phyloP scores from a whole-genome alignment of 2,888 invertebrate species.

The Eupithecia subfuscata region DNA sequence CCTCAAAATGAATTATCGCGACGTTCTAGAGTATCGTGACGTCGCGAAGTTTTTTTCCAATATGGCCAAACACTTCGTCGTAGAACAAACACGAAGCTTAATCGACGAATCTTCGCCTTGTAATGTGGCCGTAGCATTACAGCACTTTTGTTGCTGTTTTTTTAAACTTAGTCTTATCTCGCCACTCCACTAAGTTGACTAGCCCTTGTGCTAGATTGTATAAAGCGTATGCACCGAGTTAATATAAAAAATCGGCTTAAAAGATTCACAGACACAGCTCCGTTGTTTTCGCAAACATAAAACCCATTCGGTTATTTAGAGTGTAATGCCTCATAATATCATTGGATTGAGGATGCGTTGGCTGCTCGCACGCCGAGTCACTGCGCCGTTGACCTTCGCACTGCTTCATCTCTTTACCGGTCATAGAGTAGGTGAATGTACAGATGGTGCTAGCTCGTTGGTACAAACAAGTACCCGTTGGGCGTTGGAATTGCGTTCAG shows the following conservation, averaged over 20 bases:
- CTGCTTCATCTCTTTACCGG: slow-evolving; percentile 55
- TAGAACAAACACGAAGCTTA: no score
- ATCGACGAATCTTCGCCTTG: no score
- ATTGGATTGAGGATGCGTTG: slow-evolving; percentile 15
- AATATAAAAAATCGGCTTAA: background rate
- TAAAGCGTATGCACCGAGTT: background rate
- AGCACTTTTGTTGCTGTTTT: background rate
- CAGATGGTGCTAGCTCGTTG: background rate
- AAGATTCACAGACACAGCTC: background rate
- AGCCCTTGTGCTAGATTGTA: no score
- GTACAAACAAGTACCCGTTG: background rate
- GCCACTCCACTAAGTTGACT: no score
- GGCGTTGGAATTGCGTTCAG: background rate
- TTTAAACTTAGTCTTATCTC: no score
- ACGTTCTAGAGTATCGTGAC: no score
- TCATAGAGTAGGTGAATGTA: slow-evolving; percentile 21
- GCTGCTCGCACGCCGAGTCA: slow-evolving; percentile 45
- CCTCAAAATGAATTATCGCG: no score
- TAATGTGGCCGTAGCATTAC: no score
- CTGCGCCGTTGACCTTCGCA: slow-evolving; percentile 66
- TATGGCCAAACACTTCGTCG: no score
- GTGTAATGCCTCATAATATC: slow-evolving; percentile 24
- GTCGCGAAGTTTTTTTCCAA: no score
- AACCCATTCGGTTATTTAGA: slow-evolving; percentile 3
- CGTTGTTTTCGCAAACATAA: slow-evolving; percentile 8